phyloP scores from a whole-genome alignment of 2,113 vertebrate genomes.

The Microcebus griseorufus region DNA sequence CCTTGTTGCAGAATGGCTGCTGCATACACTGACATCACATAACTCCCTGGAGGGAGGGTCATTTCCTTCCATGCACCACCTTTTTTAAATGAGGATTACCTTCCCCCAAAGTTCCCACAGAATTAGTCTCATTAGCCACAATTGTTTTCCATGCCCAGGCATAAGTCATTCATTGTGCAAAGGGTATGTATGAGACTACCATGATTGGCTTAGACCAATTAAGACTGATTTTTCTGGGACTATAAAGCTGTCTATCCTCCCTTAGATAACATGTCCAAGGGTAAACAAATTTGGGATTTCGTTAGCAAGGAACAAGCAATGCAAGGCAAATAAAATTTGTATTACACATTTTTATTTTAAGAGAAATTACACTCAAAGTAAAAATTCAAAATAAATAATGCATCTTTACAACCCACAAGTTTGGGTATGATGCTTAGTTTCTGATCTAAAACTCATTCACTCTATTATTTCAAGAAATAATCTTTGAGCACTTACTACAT shows the following conservation, averaged over 20 bases:
- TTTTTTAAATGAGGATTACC: background rate
- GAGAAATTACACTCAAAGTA: background rate
- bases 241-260: background rate
- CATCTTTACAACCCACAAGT: background rate
- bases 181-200: background rate
- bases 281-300: background rate
- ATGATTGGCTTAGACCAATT: background rate
- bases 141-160: background rate
- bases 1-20: background rate
- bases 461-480: background rate
- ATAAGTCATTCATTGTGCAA: background rate
- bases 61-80: background rate
- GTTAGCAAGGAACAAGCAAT: background rate
- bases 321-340: background rate
- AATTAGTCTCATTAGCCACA: background rate
- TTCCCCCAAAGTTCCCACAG: background rate
- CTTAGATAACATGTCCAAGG: background rate
- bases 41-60: background rate
- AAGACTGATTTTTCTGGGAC: background rate
- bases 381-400: constrained; percentile 29
- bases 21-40: background rate
- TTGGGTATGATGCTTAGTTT: background rate
- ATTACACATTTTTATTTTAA: background rate
- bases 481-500: background rate
- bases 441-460: background rate